Evolutionary conservation across 2,113 vertebrate species (phyloP), one percentile per base, ranked within the genome.

Genomic region (Tor tambroides): DNA sequence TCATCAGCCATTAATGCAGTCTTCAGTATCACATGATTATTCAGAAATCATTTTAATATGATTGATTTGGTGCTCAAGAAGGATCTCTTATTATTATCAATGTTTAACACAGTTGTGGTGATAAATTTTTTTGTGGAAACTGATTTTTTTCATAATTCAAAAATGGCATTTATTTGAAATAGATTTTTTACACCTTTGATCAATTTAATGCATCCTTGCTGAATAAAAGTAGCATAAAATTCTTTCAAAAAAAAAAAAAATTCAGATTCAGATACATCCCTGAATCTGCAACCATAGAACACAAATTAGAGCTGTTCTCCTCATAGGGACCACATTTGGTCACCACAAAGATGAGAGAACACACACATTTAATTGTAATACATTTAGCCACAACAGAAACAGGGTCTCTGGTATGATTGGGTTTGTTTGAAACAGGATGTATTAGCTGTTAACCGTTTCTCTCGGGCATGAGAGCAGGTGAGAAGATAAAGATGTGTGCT

Each of bases 401-500:
- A 71, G 17, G 80, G 43, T 71, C 26, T 43, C 63, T 54, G 8
- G 43, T 46, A 30, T 80, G 46, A 69, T 14, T 76, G 46, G 21
- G 28, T 81, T 75, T 43, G 71, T 79, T 83, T 86, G 41, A 51
- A 46, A 51, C 51, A 35, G 59, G 30, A 32, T 67, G 74, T 46
- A 85, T 86, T 28, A 86, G 43, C 28, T n/a, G 59, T 79, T 88
- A 51, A 35, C 43, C 6, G 23, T 80, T 78, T 71, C 51, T 54
- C 65, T 54, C 6, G 12, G n/a, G 61, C 59, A 23, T 41, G 92
- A 96, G 96, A 98, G 96, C 96, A 97, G 96, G 97, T 90, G 80
- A 82, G 83, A 11, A 95, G 94, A 96, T 97, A 96, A 97, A 96
- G 96, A 96, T 93, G 94, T 96, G 97, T 97, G 96, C 96, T 95